These are phyloP conservation scores for Isichthys henryi DNA, from an alignment of 2,113 vertebrate species.

Conservation along the genomic window DNA sequence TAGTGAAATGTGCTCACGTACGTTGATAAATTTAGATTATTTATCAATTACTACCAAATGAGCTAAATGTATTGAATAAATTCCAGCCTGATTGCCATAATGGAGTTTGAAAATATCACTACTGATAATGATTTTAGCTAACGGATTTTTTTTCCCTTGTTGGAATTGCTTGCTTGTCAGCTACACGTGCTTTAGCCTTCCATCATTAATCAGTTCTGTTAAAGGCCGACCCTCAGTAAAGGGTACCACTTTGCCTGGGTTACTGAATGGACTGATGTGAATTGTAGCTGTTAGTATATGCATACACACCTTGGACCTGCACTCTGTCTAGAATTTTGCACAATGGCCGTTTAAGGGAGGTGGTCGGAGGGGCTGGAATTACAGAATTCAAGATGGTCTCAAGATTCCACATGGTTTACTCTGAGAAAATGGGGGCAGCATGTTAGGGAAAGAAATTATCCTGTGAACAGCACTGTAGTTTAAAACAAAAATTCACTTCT, in stretches of 20 bases:
- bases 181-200: conserved; percentile 87
- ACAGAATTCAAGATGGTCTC: conserved; percentile 30
- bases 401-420: no score
- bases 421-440: no score
- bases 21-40: conserved; percentile 99
- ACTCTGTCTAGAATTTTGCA: neutral
- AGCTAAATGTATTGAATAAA: conserved; percentile 99
- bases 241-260: conserved; percentile 91
- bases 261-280: neutral
- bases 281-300: neutral
- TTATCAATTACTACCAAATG: conserved; percentile 99
- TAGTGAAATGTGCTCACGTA: conserved; percentile 99
- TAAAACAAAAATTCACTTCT: no score
- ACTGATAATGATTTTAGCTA: conserved; percentile 99
- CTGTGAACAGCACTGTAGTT: no score
- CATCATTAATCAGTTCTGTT: conserved; percentile 99
- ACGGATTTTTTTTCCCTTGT: conserved; percentile 99
- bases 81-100: conserved; percentile 99
- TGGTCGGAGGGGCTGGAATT: conserved; percentile 69
- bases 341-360: conserved; percentile 58
- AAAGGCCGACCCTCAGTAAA: conserved; percentile 92
- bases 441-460: no score
- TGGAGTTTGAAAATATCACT: conserved; percentile 99
- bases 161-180: conserved; percentile 93
- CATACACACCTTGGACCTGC: neutral